These are phyloP conservation scores for Trogon surrucura DNA, from an alignment of 2,113 vertebrate genomes.

Conservation along the genomic window DNA sequence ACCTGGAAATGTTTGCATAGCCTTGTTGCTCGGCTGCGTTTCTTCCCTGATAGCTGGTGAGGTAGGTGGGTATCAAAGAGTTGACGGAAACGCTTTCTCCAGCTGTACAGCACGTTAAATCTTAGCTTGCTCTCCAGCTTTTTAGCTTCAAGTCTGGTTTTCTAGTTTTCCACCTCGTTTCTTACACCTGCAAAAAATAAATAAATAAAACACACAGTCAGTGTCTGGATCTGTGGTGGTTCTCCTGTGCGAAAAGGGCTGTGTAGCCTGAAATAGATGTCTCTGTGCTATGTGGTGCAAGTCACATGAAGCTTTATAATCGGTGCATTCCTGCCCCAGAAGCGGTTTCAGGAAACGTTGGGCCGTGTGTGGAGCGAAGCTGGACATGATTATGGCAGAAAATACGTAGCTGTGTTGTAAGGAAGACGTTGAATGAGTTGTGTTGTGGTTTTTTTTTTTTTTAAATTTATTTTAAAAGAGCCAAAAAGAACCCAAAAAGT, in stretches of 20 bases:
- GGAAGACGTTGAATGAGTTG: not conserved
- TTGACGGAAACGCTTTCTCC: not conserved
- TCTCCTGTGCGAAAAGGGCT: not conserved
- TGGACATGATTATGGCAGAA: not conserved
- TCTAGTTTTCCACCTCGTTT: not conserved
- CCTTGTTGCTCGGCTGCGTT: not conserved
- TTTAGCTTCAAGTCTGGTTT: not conserved
- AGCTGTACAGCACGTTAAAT: not conserved
- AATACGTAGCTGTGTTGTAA: not conserved
- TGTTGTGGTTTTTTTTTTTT: not conserved
- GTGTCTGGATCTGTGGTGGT: not conserved
- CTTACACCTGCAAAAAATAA: not conserved
- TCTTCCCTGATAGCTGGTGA: not conserved
- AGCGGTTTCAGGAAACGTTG: not conserved
- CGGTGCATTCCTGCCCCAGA: not conserved
- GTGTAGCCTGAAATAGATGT: not conserved
- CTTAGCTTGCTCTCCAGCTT: not conserved
- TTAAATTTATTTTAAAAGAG: no score
- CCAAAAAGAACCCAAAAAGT: no score
- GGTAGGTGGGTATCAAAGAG: not conserved
- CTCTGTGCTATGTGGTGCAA: not conserved
- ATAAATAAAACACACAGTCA: not conserved
- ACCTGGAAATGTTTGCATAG: constrained; percentile 57
- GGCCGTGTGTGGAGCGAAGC: not conserved
- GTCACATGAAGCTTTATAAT: not conserved